Percentiles rank a stretch among this genome's conserved stretches.
Conservation (phyloP, 1,140 invertebrate genomes). For the Euglossa dilemma region DNA sequence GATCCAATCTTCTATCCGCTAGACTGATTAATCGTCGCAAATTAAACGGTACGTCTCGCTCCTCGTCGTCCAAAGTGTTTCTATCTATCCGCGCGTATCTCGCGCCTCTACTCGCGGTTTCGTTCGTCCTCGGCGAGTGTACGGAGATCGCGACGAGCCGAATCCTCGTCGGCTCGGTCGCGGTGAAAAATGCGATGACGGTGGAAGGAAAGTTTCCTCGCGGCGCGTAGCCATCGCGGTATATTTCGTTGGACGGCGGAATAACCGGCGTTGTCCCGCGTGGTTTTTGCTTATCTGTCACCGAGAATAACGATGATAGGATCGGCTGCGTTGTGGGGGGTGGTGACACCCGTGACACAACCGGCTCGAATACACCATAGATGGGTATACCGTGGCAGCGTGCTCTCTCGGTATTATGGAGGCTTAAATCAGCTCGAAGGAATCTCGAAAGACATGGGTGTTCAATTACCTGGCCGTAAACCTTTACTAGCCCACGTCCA, state of each 20-base stretch:
- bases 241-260: background rate
- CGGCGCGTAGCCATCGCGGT: background rate
- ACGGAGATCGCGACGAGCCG: background rate
- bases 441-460: conserved; percentile 71
- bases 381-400: conserved; percentile 65
- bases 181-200: background rate
- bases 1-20: conserved; percentile 54
- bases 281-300: conserved; percentile 50
- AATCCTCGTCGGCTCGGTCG: background rate
- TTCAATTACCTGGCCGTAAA: conserved; percentile 76
- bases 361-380: conserved; percentile 50
- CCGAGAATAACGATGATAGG: conserved; percentile 54
- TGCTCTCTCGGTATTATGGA: conserved; percentile 65
- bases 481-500: conserved; percentile 69
- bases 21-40: conserved; percentile 66
- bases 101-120: background rate
- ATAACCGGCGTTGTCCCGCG: conserved; percentile 15
- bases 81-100: conserved; percentile 46
- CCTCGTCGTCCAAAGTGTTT: background rate
- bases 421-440: conserved; percentile 72
- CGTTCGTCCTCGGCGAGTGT: background rate
- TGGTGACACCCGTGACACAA: conserved; percentile 56
- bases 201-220: conserved; percentile 28
- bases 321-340: conserved; percentile 62
- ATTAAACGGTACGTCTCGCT: conserved; percentile 61